Evolutionary conservation across 1,140 invertebrate species (phyloP).

Genomic region (Dryas iulia): DNA sequence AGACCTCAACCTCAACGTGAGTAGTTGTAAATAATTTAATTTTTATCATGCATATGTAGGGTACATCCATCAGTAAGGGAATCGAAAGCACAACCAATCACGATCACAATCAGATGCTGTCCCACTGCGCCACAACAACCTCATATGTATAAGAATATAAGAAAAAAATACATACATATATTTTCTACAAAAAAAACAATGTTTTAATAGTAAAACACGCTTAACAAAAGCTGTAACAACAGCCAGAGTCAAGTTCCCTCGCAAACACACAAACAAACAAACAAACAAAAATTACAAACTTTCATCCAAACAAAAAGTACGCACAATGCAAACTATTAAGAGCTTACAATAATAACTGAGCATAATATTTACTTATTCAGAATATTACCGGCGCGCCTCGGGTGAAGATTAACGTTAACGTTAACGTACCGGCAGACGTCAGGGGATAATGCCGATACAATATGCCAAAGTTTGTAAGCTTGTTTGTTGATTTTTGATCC

Average conservation of each 20-base stretch:
- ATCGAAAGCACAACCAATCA: too few relatives aligned
- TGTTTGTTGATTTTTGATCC: neutral
- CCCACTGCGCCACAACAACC: too few relatives aligned
- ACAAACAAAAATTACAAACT: slow-evolving; percentile 5
- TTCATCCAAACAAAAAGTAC: neutral
- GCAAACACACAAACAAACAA: neutral
- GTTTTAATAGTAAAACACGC: neutral
- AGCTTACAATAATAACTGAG: neutral
- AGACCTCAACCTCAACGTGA: too few relatives aligned
- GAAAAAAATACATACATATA: too few relatives aligned
- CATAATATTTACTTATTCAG: slow-evolving; percentile 1
- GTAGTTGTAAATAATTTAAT: too few relatives aligned
- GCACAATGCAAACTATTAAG: neutral
- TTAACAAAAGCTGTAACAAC: neutral
- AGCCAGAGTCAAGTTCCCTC: neutral
- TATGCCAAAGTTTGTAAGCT: neutral
- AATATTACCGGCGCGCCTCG: neutral
- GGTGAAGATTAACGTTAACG: slow-evolving; percentile 4
- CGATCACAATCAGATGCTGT: too few relatives aligned
- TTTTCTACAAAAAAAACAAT: too few relatives aligned
- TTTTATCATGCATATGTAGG: too few relatives aligned
- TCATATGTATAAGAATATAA: too few relatives aligned
- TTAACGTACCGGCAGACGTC: too few relatives aligned
- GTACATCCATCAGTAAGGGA: too few relatives aligned
- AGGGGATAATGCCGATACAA: neutral